phyloP scores from a whole-genome alignment of 2,888 invertebrate species.

The Tipula lateralis region DNA sequence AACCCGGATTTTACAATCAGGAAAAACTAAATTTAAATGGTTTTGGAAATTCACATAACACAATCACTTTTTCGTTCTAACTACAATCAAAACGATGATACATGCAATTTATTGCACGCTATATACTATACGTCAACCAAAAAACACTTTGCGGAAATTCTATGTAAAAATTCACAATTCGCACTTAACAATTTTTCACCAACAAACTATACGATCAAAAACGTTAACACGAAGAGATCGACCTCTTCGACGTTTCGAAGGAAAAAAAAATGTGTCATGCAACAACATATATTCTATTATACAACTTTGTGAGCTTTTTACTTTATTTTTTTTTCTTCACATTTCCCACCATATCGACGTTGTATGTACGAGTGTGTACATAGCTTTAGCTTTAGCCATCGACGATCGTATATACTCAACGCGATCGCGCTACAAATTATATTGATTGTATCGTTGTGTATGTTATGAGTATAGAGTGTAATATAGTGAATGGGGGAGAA shows the following conservation, averaged over 20 bases:
- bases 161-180: background rate
- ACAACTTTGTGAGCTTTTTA: background rate
- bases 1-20: no score
- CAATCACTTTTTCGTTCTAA: no score
- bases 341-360: background rate
- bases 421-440: background rate
- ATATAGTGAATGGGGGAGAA: conserved; percentile 13
- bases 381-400: background rate
- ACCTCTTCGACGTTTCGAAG: background rate
- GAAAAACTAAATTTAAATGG: background rate
- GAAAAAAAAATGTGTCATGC: background rate
- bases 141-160: background rate
- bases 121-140: background rate
- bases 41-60: background rate
- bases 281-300: background rate
- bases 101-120: background rate
- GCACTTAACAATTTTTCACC: background rate
- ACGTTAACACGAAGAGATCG: background rate
- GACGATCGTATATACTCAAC: background rate
- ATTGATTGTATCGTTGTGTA: background rate
- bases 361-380: background rate
- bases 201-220: background rate
- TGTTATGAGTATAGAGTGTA: background rate
- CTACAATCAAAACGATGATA: no score
- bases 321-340: background rate